Evolutionary conservation across 2,113 vertebrate species (phyloP).

Genomic region (Notechis scutatus): DNA sequence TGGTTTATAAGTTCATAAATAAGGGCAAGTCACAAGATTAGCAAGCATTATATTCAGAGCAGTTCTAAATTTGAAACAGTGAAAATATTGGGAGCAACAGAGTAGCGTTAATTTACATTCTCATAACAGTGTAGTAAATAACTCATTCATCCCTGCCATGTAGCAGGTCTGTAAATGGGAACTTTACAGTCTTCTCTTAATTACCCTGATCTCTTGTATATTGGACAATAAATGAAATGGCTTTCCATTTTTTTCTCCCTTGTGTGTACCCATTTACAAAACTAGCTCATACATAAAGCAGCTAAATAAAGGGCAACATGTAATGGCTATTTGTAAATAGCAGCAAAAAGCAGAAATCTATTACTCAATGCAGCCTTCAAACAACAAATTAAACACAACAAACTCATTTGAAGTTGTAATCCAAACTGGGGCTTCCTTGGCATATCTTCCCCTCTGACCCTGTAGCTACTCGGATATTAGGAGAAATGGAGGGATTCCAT

Average conservation of each 20-base stretch:
- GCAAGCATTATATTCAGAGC: not conserved
- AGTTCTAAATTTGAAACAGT: slow-evolving; percentile 2
- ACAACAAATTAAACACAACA: slow-evolving; percentile 53
- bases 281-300: slow-evolving; percentile 62
- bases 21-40: not conserved
- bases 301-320: slow-evolving; percentile 42
- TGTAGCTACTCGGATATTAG: slow-evolving; percentile 5
- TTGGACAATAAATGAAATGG: slow-evolving; percentile 48
- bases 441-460: slow-evolving; percentile 26
- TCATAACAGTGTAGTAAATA: slow-evolving; percentile 35
- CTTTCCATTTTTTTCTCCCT: slow-evolving; percentile 39
- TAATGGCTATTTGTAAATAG: slow-evolving; percentile 48
- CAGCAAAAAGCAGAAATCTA: slow-evolving; percentile 41
- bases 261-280: slow-evolving; percentile 57
- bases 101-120: not conserved
- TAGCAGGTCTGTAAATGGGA: slow-evolving; percentile 34
- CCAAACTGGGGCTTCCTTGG: slow-evolving; percentile 44
- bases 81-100: slow-evolving; percentile 5
- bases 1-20: not conserved
- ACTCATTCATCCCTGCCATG: slow-evolving; percentile 13
- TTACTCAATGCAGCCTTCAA: slow-evolving; percentile 47
- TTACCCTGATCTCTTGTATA: slow-evolving; percentile 49
- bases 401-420: slow-evolving; percentile 44
- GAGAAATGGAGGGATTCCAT: slow-evolving; percentile 60
- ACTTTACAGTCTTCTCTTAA: slow-evolving; percentile 47